Evolutionary conservation across 2,888 invertebrate species (phyloP), one percentile per base, ranked within the genome.

Genomic region (Thereva unica): DNA sequence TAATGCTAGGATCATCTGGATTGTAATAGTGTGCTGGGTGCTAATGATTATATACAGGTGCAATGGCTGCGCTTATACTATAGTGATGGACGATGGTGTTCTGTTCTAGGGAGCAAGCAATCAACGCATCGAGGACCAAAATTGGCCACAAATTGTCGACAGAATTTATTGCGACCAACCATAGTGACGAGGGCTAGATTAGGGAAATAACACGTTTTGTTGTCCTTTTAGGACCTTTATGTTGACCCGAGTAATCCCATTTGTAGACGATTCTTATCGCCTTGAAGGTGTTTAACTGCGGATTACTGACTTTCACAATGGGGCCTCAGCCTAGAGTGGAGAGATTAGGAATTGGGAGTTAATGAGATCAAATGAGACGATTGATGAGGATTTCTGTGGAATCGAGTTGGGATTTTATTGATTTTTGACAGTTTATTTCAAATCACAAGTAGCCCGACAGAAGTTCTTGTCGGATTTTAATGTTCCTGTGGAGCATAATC

Each of bases 161-260:
- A 23, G 50, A 61, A 61, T 61, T 61, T 61, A 61, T 61, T 61
- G 61, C 61, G 59, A 59, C 12, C 35, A 37, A 59, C 47, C 41
- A 50, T 50, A 61, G 61, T 61, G 61, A 61, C 50, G 50, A 61
- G 61, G 50, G 47, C 57, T 59, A 59, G 57, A 59, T 59, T 59
- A 59, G 42, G 38, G 8, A 35, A 57, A 44, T 59, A 38, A 45
- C 57, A 59, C 38, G 57, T 47, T 45, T 10, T 38, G 35, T 59
- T n/a, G 10, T n/a, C 38, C 38, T 10, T 61, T 50, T 41, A 37
- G 49, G 41, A 41, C 41, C 50, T 41, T 34, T 61, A 34, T n/a
- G 50, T 40, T 61, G 40, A 41, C 50, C 34, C 40, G 40, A 4
- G 40, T 50, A 61, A 50, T 50, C 38, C 41, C 8, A 49, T 40